These are phyloP conservation scores for Trypoxylon attenuatum DNA, from an alignment of 2,888 invertebrate genomes.

Conservation along the genomic window DNA sequence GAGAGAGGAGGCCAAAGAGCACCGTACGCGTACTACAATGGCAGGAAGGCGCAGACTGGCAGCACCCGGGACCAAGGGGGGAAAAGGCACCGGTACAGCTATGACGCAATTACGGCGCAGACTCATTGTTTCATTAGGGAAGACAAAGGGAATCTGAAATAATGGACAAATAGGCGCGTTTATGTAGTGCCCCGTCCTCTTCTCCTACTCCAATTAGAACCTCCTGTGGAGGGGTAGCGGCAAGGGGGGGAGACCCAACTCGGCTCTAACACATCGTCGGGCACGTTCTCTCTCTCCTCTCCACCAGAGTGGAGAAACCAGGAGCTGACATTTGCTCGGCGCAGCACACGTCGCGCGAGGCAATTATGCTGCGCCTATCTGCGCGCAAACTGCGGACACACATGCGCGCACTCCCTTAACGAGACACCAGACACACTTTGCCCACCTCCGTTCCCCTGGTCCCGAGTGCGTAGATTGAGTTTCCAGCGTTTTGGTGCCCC, in stretches of 20 bases:
- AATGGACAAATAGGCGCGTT: slow-evolving; percentile 75
- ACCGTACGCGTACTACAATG: slow-evolving; percentile 45
- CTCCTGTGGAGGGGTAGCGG: slow-evolving; percentile 55
- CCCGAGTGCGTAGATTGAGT: too few species aligned
- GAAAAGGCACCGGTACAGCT: slow-evolving; percentile 28
- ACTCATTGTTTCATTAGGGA: slow-evolving; percentile 74
- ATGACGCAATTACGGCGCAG: slow-evolving; percentile 71
- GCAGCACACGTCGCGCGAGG: neutral
- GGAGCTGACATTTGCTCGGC: neutral
- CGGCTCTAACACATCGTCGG: slow-evolving; percentile 23
- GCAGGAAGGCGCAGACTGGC: slow-evolving; percentile 28
- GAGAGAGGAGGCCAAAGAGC: slow-evolving; percentile 54
- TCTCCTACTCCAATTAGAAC: slow-evolving; percentile 72
- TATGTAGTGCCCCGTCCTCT: slow-evolving; percentile 67
- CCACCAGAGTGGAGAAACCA: slow-evolving; percentile 12
- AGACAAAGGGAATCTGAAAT: slow-evolving; percentile 74
- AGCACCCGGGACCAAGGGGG: neutral
- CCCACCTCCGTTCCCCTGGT: too few species aligned
- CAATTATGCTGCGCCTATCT: neutral
- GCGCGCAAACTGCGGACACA: too few species aligned
- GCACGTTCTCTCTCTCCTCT: slow-evolving; percentile 27
- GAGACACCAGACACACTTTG: neutral
- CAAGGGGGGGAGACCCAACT: slow-evolving; percentile 37
- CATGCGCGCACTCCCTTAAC: neutral
- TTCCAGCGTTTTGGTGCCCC: neutral